Evolutionary conservation across 2,113 vertebrate genomes (phyloP), one percentile per base, ranked within the genome.

Genomic region (Peromyscus polionotus): DNA sequence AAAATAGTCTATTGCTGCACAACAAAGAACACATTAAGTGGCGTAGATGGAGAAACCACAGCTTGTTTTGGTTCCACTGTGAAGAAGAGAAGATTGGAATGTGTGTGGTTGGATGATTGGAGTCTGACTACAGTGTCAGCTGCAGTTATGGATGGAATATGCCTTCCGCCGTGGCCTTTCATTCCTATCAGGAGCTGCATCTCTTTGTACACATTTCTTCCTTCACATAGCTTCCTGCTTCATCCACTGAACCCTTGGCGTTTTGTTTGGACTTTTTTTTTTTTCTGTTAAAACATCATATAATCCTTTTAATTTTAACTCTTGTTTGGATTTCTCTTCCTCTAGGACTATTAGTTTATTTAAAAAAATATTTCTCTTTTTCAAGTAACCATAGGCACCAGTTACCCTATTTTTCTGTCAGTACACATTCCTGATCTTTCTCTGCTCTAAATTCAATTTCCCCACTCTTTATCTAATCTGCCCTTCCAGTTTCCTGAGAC

Each of bases 21-120:
- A 48, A 80, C 96, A 45, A 84, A 85, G 83, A 14, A n/a, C 6
- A 36, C 9, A 33, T 48, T 70, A 68, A 87, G 87, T 0, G 28
- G 57, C 63, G 12, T 85, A 48, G 16, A 24, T 86, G 89, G 94
- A 95, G 76, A 96, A 77, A n/a, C 54, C 76, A 77, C 39, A 42
- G 28, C 75, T 81, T 67, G 63, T 77, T 96, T 92, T 79, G 28
- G 1, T 93, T 36, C 59, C 5, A 68, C 33, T 68, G 28, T n/a
- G 72, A 72, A 3, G 39, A 5, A 26, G 31, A 51, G 6, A 68
- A 68, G 17, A 84, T 75, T 75, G 75, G 19, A 70, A 54, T 14
- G 5, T 67, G 1, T 20, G 24, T 31, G 31, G 31, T n/a, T 87
- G 48, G 4, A 77, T 80, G 73, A 14, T 67, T 85, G 94, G 11